phyloP scores from a whole-genome alignment of 2,113 vertebrate species.

The Chloebia gouldiae region DNA sequence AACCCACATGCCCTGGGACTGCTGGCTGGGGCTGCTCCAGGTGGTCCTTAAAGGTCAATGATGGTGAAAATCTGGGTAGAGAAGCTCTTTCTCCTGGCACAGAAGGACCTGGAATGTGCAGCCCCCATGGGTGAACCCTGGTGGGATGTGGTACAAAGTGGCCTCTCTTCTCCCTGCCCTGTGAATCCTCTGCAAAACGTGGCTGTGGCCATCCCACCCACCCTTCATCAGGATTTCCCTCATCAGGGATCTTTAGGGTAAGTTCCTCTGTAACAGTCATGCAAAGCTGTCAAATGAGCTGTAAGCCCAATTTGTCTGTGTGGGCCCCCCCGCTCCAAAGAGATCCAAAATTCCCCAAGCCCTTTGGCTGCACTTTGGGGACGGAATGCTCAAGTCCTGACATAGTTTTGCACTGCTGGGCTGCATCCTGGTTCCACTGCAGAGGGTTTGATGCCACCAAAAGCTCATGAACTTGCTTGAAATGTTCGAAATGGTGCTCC shows the following conservation, averaged over 20 bases:
- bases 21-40: neutral
- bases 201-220: neutral
- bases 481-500: fast-evolving
- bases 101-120: neutral
- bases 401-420: neutral
- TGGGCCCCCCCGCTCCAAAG: neutral
- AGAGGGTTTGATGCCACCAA: neutral
- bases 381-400: fast-evolving
- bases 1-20: neutral
- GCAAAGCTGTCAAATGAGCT: neutral
- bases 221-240: neutral
- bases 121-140: neutral
- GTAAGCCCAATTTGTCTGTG: neutral
- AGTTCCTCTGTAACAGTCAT: neutral
- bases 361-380: neutral
- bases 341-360: neutral
- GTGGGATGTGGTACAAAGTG: neutral
- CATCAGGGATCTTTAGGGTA: neutral
- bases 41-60: neutral
- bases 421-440: neutral
- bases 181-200: neutral
- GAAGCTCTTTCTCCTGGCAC: neutral
- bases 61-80: neutral
- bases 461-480: neutral
- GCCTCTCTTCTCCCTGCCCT: neutral